Conservation (phyloP, 23 tunicate genomes). For the Diplosoma virens region DNA sequence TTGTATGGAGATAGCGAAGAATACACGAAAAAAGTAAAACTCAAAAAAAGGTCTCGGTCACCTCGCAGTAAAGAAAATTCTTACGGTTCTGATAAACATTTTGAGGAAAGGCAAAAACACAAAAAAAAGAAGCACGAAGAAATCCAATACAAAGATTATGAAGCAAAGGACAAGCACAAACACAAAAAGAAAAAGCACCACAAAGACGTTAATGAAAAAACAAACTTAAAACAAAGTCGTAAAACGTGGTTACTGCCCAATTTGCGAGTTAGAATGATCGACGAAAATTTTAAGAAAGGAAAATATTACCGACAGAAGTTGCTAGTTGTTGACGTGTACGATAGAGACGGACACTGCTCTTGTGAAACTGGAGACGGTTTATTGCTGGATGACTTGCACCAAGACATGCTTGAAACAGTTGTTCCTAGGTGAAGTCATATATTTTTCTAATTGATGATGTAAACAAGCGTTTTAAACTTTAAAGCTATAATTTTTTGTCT, state of each 20-base stretch:
- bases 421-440: too few relatives aligned
- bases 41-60: neutral
- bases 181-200: neutral
- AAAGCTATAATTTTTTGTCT: too few relatives aligned
- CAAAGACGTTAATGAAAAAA: conserved; percentile 6
- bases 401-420: conserved; percentile 85
- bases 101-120: neutral
- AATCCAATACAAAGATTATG: too few relatives aligned
- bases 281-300: conserved; percentile 42
- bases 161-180: conserved; percentile 15
- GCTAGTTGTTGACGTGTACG: conserved; percentile 60
- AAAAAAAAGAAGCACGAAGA: neutral
- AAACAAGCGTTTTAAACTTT: too few relatives aligned
- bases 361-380: conserved; percentile 51
- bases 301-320: conserved; percentile 62
- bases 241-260: conserved; percentile 69
- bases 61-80: neutral
- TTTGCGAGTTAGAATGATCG: conserved; percentile 67
- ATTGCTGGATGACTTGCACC: conserved; percentile 60
- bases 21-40: neutral
- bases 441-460: too few relatives aligned
- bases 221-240: neutral
- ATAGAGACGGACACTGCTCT: conserved; percentile 45
- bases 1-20: neutral
- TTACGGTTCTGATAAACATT: neutral